Base-by-base conservation (phyloP, 1,140 invertebrate genomes). In the Yoshiicerus persimilis region DNA sequence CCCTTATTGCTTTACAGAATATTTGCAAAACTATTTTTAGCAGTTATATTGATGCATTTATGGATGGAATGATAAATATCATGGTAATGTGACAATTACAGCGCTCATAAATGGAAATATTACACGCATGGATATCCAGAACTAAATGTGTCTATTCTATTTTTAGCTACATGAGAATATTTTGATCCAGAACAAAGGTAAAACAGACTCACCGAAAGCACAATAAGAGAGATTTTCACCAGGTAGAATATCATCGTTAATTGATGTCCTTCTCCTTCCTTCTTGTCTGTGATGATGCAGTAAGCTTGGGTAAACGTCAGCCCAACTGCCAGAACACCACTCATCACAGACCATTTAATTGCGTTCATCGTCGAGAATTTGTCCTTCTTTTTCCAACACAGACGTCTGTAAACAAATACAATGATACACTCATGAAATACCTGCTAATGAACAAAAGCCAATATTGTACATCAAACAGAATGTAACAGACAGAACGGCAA, bases 331-430 rank as follows among this genome's bases (percentile, higher is more conserved):
- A 90, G 16, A 6, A 30, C 25, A 10, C 88, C 90, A 83, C 86
- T 90, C 6, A 62, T 56, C 32, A 89, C 64, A 30, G 88, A 88
- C 90, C 90, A 90, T 66, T 90, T 90, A 0, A 90, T 13, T 13
- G 86, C 90, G 36, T 90, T 90, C 70, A 84, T 56, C 16, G 70
- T 83, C 11, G 88, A 90, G 41, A 90, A 89, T 39, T 87, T 88
- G 84, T 90, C 90, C 70, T 90, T 90, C 77, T 90, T 89, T 70
- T 90, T 90, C 88, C 87, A 90, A 56, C 90, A 90, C 1, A 90
- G 83, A 6, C 90, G 87, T 75, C 90, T 89, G 34, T 2, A 80
- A 34, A 56, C n/a, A 36, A 80, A 36, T 36, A 1, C 6, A 66
- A 34, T n/a, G 30, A 32, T 5, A 56, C 20, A 56, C 47, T 56